phyloP scores from a whole-genome alignment of 2,797 vertebrate genomes.

The Pipistrellus kuhlii region DNA sequence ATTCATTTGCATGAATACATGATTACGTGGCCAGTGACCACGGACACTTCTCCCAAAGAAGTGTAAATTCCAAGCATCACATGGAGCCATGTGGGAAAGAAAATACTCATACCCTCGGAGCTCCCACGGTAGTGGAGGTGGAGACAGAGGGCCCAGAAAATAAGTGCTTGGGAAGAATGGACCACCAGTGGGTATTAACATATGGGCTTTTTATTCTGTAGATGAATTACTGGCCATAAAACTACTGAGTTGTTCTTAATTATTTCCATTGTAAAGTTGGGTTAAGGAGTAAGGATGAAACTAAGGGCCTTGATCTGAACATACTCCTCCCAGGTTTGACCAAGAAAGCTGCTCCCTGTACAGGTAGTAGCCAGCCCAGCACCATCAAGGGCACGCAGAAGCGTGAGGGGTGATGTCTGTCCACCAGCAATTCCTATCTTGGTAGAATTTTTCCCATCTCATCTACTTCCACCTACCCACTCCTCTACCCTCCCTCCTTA shows the following conservation, averaged over 20 bases:
- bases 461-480: neutral
- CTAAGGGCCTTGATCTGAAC: neutral
- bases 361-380: neutral
- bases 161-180: neutral
- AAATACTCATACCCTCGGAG: neutral
- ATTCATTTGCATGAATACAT: conserved; percentile 42
- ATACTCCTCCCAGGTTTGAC: neutral
- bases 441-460: neutral
- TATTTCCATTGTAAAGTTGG: conserved; percentile 2
- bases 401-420: rapidly evolving
- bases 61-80: neutral
- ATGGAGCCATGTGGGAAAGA: neutral
- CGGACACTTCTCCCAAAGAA: conserved; percentile 41
- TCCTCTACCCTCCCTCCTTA: neutral
- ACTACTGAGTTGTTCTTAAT: neutral
- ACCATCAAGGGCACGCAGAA: no score
- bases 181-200: conserved; percentile 48
- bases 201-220: neutral
- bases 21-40: conserved; percentile 14
- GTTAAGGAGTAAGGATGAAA: neutral
- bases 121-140: neutral
- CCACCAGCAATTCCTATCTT: neutral
- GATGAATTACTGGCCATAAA: neutral
- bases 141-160: neutral
- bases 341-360: neutral